These are phyloP conservation scores for Micrasema longulum DNA, from an alignment of 1,140 invertebrate genomes.

Conservation along the genomic window DNA sequence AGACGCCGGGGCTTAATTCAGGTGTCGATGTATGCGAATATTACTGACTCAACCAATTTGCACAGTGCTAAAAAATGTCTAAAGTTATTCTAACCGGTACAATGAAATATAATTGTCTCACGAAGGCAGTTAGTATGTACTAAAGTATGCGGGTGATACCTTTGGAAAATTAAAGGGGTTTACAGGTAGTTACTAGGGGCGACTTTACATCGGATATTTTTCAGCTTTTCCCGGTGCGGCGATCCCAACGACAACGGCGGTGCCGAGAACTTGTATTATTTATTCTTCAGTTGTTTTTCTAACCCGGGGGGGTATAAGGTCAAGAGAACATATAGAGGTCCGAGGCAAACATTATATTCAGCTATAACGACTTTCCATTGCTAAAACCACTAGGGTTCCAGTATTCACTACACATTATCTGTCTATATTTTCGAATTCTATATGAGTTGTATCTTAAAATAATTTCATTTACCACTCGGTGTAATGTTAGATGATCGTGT, in stretches of 20 bases:
- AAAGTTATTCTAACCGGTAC: background rate
- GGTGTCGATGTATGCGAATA: constrained; percentile 13
- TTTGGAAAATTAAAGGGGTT: constrained; percentile 18
- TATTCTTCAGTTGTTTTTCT: constrained; percentile 11
- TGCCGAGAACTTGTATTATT: no score
- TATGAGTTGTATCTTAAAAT: no score
- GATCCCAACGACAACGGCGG: constrained; percentile 3
- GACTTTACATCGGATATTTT: constrained; percentile 41
- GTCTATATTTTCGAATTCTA: no score
- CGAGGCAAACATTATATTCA: constrained; percentile 34
- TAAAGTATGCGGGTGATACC: background rate
- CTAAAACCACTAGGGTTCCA: constrained; percentile 50
- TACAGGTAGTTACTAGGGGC: constrained; percentile 28
- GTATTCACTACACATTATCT: constrained; percentile 45
- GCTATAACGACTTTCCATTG: constrained; percentile 40
- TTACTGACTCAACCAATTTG: constrained; percentile 32
- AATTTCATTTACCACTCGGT: no score
- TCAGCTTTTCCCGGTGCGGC: constrained; percentile 17
- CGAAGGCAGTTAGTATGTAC: background rate
- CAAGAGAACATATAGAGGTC: constrained; percentile 44
- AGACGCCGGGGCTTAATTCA: background rate
- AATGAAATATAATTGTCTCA: background rate
- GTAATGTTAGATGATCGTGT: no score
- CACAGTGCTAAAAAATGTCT: constrained; percentile 28
- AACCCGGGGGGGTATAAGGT: constrained; percentile 51